Percentiles rank a stretch among this genome's conserved stretches.
phyloP scores from a whole-genome alignment of 2,113 vertebrate genomes.

The Pangasianodon gigas region DNA sequence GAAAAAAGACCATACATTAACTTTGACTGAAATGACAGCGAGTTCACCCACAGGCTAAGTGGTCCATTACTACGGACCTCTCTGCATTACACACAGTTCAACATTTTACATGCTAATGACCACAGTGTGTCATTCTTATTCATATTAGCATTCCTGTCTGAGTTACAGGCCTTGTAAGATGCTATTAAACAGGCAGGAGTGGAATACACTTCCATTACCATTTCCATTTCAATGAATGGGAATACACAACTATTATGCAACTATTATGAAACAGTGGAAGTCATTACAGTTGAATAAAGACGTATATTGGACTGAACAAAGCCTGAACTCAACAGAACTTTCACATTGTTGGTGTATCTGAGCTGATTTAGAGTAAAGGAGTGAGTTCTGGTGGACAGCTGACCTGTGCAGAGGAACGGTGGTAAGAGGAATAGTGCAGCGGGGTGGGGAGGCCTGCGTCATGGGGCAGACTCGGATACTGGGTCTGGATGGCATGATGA shows the following conservation, averaged over 20 bases:
- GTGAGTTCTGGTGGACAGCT: conserved; percentile 52
- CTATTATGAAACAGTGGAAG: conserved; percentile 30
- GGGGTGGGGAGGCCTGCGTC: conserved; percentile 87
- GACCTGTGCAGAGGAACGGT: conserved; percentile 93
- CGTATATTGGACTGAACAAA: conserved; percentile 31
- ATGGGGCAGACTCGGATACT: conserved; percentile 90
- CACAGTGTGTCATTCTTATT: conserved; percentile 52
- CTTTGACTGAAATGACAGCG: conserved; percentile 4
- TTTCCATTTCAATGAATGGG: conserved; percentile 42
- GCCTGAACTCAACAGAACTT: neutral
- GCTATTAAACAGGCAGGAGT: conserved; percentile 49
- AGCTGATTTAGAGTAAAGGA: neutral
- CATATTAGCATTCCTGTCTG: conserved; percentile 58
- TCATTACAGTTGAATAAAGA: conserved; percentile 10
- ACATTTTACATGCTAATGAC: conserved; percentile 43
- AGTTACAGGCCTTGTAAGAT: conserved; percentile 56
- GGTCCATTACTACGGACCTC: conserved; percentile 33
- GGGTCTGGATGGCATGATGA: conserved; percentile 91
- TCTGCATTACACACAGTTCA: conserved; percentile 51
- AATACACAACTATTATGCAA: conserved; percentile 47
- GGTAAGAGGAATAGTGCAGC: conserved; percentile 93
- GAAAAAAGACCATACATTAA: conserved; percentile 16
- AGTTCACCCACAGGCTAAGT: conserved; percentile 28
- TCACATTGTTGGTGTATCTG: neutral
- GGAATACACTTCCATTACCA: conserved; percentile 55